Conservation (phyloP, 2,113 vertebrate species). For the Oryzias melastigma region DNA sequence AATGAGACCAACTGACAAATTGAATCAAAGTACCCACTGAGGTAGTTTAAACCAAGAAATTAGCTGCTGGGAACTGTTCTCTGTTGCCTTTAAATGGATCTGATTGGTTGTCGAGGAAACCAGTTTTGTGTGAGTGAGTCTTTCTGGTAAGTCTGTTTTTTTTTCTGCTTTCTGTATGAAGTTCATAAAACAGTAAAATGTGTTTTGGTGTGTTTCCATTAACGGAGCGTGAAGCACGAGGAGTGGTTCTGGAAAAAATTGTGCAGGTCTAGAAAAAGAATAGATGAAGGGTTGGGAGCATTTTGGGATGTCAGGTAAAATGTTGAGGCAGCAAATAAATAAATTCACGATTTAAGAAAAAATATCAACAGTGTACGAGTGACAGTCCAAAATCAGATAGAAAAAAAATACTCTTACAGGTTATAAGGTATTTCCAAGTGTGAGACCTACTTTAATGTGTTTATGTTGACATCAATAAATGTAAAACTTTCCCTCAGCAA, state of each 20-base stretch:
- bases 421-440: no score
- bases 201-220: not conserved
- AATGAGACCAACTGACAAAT: slow-evolving; percentile 55
- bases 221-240: no score
- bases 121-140: slow-evolving; percentile 23
- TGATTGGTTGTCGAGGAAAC: slow-evolving; percentile 38
- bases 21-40: slow-evolving; percentile 46
- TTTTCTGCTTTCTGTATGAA: slow-evolving; percentile 3
- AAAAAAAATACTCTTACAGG: not conserved
- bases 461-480: not conserved
- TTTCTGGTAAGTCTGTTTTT: slow-evolving; percentile 17
- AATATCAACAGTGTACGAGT: no score
- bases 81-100: slow-evolving; percentile 50
- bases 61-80: slow-evolving; percentile 51
- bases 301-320: no score
- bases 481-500: not conserved
- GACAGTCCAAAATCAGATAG: no score
- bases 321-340: no score
- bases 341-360: no score
- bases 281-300: not conserved
- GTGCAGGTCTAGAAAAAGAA: not conserved
- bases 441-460: no score
- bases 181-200: not conserved
- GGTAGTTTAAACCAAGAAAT: slow-evolving; percentile 35
- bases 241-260: no score